A percentile compares a stretch with the other conserved stretches of the same genome.
Evolutionary conservation across 2,113 vertebrate species (phyloP).

Genomic region (Tupaia tana): DNA sequence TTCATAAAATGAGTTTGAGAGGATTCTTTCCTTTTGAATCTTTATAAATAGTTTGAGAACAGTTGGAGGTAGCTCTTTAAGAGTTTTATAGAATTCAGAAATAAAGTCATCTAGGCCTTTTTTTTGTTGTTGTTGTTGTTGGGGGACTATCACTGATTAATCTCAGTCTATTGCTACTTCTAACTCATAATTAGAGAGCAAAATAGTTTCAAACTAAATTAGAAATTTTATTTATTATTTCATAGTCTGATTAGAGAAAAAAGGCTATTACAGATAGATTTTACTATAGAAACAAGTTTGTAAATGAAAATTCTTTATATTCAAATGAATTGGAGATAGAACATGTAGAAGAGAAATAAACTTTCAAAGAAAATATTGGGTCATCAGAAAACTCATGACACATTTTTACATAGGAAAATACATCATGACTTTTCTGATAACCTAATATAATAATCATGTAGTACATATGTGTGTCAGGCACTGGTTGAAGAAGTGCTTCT

Average conservation of each 20-base stretch:
- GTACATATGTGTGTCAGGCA: neutral
- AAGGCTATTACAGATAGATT: neutral
- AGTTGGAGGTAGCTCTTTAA: too few relatives aligned
- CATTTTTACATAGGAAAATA: too few relatives aligned
- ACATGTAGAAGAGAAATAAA: slow-evolving; percentile 18
- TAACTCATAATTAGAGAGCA: neutral
- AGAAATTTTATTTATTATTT: slow-evolving; percentile 43
- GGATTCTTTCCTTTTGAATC: too few relatives aligned
- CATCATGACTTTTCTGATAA: too few relatives aligned
- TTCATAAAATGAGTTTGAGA: too few relatives aligned
- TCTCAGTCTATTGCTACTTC: neutral
- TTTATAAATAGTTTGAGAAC: too few relatives aligned
- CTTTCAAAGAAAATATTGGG: neutral
- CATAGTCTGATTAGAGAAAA: neutral
- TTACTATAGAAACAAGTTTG: slow-evolving; percentile 13
- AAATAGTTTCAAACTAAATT: slow-evolving; percentile 4
- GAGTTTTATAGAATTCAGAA: too few relatives aligned
- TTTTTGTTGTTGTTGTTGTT: too few relatives aligned
- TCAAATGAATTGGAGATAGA: slow-evolving; percentile 20
- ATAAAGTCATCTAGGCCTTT: too few relatives aligned
- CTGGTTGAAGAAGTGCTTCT: neutral
- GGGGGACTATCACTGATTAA: too few relatives aligned
- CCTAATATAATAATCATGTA: neutral
- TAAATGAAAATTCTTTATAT: slow-evolving; percentile 26
- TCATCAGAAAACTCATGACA: too few relatives aligned